Evolutionary conservation across 2,113 vertebrate genomes (phyloP), one percentile per base, ranked within the genome.

Genomic region (Esox niger): DNA sequence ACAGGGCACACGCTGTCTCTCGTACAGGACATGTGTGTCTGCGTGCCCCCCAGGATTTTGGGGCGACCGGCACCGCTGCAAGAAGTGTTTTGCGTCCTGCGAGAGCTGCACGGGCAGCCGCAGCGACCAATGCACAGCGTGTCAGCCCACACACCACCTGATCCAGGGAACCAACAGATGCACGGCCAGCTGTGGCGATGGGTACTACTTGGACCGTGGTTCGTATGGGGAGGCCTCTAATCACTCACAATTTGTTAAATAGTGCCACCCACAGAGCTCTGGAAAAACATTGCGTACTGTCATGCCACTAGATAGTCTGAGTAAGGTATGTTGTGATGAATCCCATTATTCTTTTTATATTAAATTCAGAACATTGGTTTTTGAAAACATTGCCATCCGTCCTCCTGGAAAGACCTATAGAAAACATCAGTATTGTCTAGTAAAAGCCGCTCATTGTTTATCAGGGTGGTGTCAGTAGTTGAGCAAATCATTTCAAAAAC

Each of bases 11-110:
- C 15, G 11, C 13, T 38, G 10, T 15, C 15, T 38, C 35, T 57
- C 55, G 15, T 58, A 13, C 17, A 98, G 96, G 82, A 91, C 90
- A 59, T 98, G 96, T 77, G 87, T 98, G 75, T 89, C 92, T 0
- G 88, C 88, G 83, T 98, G 97, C 83, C 95, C 95, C 17, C 69
- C 80, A 27, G 95, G 95, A 67, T 95, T 95, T 90, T 98, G 94
- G 90, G 92, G 90, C 0, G 95, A 96, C 71, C 94, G 93, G 71
- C 94, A 95, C 71, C 93, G 94, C 17, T 99, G 96, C 77, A 94
- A 96, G 82, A 95, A 93, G 78, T 99, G 97, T 72, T 94, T 85
- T 21, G 89, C 93, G n/a, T 91, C 92, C 76, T 99, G 95, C 64
- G 91, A 93, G 81, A 92, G 88, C 61, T 99, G 96, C 89, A 86